Evolutionary conservation across 2,113 vertebrate genomes (phyloP), one percentile per base, ranked within the genome.

Genomic region (Salminus brasiliensis): DNA sequence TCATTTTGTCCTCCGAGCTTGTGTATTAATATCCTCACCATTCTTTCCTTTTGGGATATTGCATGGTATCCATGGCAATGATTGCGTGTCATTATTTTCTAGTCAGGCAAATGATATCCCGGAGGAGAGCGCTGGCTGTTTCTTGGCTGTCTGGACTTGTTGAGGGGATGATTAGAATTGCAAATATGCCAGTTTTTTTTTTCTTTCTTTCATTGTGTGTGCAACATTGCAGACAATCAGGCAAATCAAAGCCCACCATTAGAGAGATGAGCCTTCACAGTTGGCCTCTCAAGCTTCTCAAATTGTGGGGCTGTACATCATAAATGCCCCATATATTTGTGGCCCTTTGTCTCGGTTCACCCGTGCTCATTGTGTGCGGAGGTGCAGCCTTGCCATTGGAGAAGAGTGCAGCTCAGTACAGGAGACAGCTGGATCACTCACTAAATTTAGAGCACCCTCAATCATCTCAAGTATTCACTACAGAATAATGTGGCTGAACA

Each of bases 201-300:
- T 32, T 36, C n/a, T 66, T 66, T 39, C 91, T 89, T 91, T 92
- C 90, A 92, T 92, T 92, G 89, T 92, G 90, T 89, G 91, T 88
- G 91, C 90, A 90, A 90, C 89, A 90, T 92, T 89, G 89, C 88
- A 92, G 89, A 93, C 90, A 92, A 90, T 91, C 90, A 91, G 87
- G 89, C 86, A 86, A 91, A 92, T 92, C 89, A 90, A 91, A 93
- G 91, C 85, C 87, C 90, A 87, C 88, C 85, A 89, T 90, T 93
- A 89, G 90, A 90, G 90, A 88, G 90, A 90, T 83, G 87, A 86
- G 83, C 81, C 88, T 39, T 88, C 87, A 81, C 87, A 76, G 91
- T 85, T 87, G 91, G 89, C 88, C 91, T 91, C 91, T 88, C 87
- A 83, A 78, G 69, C 78, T 65, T 52, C 60, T 72, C 12, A 65